phyloP scores from a whole-genome alignment of 2,113 vertebrate species.

The Galemys pyrenaicus region DNA sequence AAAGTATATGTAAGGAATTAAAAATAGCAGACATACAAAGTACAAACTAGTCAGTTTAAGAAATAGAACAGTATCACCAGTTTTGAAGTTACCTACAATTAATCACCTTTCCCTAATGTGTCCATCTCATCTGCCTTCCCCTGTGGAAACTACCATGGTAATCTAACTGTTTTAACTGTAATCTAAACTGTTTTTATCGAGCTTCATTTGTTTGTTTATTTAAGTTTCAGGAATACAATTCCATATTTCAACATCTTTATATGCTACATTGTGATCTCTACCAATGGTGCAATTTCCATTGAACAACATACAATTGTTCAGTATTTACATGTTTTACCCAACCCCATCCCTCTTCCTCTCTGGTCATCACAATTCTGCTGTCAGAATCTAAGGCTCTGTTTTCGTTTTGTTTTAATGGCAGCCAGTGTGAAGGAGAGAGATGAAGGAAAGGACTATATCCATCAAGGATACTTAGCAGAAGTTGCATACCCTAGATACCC shows the following conservation, averaged over 20 bases:
- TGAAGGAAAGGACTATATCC: neutral
- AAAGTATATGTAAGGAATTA: neutral
- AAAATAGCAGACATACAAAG: neutral
- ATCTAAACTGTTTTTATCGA: neutral
- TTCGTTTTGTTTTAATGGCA: neutral
- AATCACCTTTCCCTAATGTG: no score
- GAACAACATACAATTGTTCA: neutral
- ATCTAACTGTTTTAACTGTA: no score
- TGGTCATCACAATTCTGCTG: no score
- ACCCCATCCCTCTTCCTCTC: no score
- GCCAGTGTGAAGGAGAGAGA: neutral
- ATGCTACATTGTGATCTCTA: no score
- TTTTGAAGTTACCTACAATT: neutral
- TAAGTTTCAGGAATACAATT: no score
- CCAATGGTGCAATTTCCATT: neutral
- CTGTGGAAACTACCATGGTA: no score
- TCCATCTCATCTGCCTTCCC: no score
- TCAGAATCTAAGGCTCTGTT: no score
- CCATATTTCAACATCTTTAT: no score
- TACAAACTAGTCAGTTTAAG: neutral
- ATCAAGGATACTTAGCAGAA: neutral
- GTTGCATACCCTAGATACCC: neutral
- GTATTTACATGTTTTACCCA: no score
- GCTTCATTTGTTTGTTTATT: no score
- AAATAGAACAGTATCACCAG: neutral